Evolutionary conservation across 2,797 vertebrate species (phyloP), one percentile per base, ranked within the genome.

Genomic region (Taenioides sp.): DNA sequence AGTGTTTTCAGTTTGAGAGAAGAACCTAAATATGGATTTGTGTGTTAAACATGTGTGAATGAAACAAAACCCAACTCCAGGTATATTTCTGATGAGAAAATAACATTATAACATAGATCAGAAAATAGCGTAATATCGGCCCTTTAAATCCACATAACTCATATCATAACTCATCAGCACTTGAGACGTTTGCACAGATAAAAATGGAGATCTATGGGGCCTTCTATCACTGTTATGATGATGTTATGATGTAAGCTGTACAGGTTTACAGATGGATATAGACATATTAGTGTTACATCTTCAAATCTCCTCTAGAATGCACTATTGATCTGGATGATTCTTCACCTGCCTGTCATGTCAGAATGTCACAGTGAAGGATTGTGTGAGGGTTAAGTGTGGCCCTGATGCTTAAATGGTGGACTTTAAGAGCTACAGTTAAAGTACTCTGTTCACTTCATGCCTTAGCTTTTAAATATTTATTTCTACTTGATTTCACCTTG

Each of bases 271-370:
- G 67, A 75, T 74, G 74, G 61, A 50, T 66, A 28, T 47, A 80
- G 79, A 84, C 70, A 77, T 78, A 83, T 81, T 78, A 75, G 59
- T 71, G 23, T 65, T 62, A 64, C 64, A 80, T 78, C 77, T 79
- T 52, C 75, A 58, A 57, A 74, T 76, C 77, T 75, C 71, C 73
- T 66, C 58, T 70, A 52, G 65, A 80, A 75, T 73, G 31, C 16
- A 31, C 25, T 60, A 87, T 84, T 85, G 84, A 88, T 87, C 67
- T 61, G 7, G 47, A n/a, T 72, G 37, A 58, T 64, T 14, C 65
- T 73, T 52, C 79, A 1, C 34, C 63, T 70, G 63, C 71, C 71
- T 68, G 27, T 71, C 31, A 43, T 76, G 73, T 75, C 65, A 64
- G 20, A 0, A 16, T 73, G 65, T 71, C 73, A 49, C 27, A 70